Conservation (phyloP, 2,888 invertebrate genomes). For the Eilema griseolum region DNA sequence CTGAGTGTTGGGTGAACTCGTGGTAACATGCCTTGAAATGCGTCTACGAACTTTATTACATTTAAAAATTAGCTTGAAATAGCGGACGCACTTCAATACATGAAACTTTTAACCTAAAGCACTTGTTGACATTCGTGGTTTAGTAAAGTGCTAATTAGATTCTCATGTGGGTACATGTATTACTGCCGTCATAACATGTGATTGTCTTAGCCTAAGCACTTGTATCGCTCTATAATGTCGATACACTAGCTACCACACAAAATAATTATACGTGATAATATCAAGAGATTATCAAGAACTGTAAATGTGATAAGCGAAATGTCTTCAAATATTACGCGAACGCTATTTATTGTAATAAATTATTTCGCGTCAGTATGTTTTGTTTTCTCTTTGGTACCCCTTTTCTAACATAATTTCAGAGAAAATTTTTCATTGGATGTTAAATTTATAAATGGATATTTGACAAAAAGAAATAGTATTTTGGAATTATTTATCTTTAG, state of each 20-base stretch:
- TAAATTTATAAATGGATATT: neutral
- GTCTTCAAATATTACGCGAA: conserved; percentile 38
- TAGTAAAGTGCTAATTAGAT: neutral
- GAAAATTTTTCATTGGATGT: neutral
- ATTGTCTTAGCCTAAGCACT: neutral
- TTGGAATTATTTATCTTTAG: neutral
- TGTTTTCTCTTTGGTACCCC: conserved; percentile 33
- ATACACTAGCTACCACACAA: conserved; percentile 7
- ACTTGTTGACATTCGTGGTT: neutral
- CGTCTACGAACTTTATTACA: neutral
- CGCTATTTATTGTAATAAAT: conserved; percentile 40
- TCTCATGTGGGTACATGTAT: neutral
- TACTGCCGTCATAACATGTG: neutral
- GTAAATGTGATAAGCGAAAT: conserved; percentile 44
- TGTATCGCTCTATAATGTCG: neutral
- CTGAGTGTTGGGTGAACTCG: conserved; percentile 47
- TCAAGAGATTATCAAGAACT: conserved; percentile 21
- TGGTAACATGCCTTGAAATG: conserved; percentile 13
- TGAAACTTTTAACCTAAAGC: neutral
- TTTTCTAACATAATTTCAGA: neutral
- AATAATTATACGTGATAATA: conserved; percentile 18
- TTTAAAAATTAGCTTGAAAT: conserved; percentile 15
- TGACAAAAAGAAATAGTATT: neutral
- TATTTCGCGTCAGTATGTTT: conserved; percentile 37
- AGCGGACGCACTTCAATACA: conserved; percentile 6